Conservation (phyloP, 2,113 vertebrate genomes). For the human (Homo sapiens) region GRCh38 chr2:145489001-145489500, state of each 20-base stretch:
- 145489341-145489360: not conserved
- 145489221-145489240: not conserved
- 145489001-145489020: conserved; percentile 95
- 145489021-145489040: conserved; percentile 51
- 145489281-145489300: not conserved
- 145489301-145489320: not conserved
- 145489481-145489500: fast-evolving
- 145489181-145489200: not conserved
- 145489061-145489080: conserved; percentile 61
- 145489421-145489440: not conserved
- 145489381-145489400: not conserved
- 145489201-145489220: not conserved
- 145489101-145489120: conserved; percentile 44
- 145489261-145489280: not conserved
- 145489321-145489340: not conserved
- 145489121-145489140: conserved; percentile 47
- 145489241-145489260: not conserved
- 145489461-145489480: not conserved
- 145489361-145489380: not conserved
- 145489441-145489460: not conserved
- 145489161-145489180: not conserved
- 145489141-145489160: conserved; percentile 2
- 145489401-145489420: not conserved
- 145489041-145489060: conserved; percentile 62
- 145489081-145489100: conserved; percentile 37